Conservation (phyloP, 2,888 invertebrate species). For the Rhogogaster chlorosoma region DNA sequence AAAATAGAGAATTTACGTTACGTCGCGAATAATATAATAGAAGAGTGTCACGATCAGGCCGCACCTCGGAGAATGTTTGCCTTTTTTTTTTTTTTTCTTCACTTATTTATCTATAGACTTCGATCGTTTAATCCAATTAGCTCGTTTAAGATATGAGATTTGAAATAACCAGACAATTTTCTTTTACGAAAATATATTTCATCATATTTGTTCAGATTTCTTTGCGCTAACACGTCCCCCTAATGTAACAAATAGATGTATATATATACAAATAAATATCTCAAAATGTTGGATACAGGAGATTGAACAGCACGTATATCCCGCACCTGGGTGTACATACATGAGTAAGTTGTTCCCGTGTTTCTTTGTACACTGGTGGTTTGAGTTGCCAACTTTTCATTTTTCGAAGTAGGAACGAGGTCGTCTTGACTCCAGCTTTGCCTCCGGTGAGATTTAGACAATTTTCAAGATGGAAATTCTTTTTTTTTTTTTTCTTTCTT, state of each 20-base stretch:
- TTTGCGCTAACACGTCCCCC: background rate
- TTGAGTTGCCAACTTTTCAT: slow-evolving; percentile 8
- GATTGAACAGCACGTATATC: background rate
- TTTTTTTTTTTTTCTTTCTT: background rate
- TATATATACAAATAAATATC: background rate
- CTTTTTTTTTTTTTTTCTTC: background rate
- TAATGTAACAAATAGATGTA: background rate
- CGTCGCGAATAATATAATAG: background rate
- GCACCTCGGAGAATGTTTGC: background rate
- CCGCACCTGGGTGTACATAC: background rate
- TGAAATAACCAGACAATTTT: too few relatives aligned
- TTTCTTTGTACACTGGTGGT: background rate
- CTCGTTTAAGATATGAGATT: too few relatives aligned
- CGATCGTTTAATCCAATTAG: too few relatives aligned
- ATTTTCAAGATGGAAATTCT: slow-evolving; percentile 1
- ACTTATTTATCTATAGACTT: background rate
- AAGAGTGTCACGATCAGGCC: background rate
- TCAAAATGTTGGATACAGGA: background rate
- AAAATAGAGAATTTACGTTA: slow-evolving; percentile 33
- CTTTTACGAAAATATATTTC: background rate
- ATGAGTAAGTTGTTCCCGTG: background rate
- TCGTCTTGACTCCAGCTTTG: slow-evolving; percentile 2
- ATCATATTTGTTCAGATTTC: background rate
- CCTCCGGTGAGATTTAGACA: slow-evolving; percentile 9
- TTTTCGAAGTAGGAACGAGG: background rate